Base-by-base conservation (phyloP, 2,797 vertebrate species). In the Paedocypris micromegethes region DNA sequence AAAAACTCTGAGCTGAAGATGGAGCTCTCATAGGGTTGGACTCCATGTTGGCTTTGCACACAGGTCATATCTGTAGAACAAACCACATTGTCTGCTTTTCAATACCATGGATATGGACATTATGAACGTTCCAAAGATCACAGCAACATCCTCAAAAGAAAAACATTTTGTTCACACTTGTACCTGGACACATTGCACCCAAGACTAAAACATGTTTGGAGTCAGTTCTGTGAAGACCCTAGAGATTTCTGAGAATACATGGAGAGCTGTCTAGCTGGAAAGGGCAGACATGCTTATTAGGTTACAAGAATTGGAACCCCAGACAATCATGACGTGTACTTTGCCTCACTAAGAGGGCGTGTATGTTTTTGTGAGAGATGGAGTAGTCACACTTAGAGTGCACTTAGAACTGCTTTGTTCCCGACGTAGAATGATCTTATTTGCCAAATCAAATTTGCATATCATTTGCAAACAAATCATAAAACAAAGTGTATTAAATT, bases 1-100 rank as follows among this genome's bases (percentile, higher is more conserved):
- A 95, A 87, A 79, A 90, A 83, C 64, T 96, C 94, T 0, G 85
- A 73, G 62, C 81, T 83, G 84, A 88, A 87, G 3, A 82, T 57
- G 76, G 66, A 76, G 83, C 86, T 91, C 70, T 96, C 93, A 52
- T 86, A 90, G 72, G 88, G 78, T 81, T 86, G 84, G 72, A 90
- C 85, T 83, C 91, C 88, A 86, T 91, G 91, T 77, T 94, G 94
- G 5, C 92, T 88, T 88, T 95, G 92, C 78, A 96, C 90, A 89
- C 94, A 97, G 88, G 94, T 95, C 95, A 98, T 98, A 84, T 89
- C 93, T 95, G 82, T 48, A 61, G 9, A 78, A 72, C 67, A 72
- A 73, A 70, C 46, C 58, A 72, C 66, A 75, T 64, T 37, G 66
- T 75, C 70, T 73, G 68, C 57, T 66, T 75, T 66, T 71, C 42